Evolutionary conservation across 2,113 vertebrate species (phyloP).

Genomic region (Chloroceryle aenea): DNA sequence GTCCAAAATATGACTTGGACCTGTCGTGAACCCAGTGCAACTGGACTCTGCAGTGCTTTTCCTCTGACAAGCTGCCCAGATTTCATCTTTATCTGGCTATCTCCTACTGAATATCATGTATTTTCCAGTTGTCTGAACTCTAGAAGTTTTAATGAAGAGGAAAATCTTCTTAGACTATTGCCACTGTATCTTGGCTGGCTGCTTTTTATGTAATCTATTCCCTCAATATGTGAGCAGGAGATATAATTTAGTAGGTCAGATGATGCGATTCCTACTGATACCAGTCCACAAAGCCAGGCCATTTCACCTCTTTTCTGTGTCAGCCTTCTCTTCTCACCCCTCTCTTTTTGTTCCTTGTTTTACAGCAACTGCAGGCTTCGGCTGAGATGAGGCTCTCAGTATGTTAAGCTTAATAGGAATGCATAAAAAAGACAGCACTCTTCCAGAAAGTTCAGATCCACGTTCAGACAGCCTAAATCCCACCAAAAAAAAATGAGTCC

Average conservation of each 20-base stretch:
- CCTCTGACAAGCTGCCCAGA: background rate
- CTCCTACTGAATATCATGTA: background rate
- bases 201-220: background rate
- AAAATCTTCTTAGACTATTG: background rate
- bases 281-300: background rate
- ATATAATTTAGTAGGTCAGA: background rate
- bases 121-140: background rate
- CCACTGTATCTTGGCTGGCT: background rate
- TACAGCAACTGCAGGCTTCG: background rate
- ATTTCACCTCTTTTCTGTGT: rapidly evolving
- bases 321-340: background rate
- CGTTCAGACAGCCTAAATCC: background rate
- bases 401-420: background rate
- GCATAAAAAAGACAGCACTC: background rate
- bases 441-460: background rate
- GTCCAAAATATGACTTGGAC: background rate
- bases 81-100: background rate
- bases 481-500: background rate
- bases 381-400: background rate
- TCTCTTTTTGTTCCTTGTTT: background rate
- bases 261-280: background rate
- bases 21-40: background rate
- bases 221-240: background rate
- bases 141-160: background rate
- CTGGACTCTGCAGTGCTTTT: background rate